A percentile compares a stretch with the other conserved stretches of the same genome.
Evolutionary conservation across 2,888 invertebrate genomes (phyloP).

Genomic region (Lithosia quadra): DNA sequence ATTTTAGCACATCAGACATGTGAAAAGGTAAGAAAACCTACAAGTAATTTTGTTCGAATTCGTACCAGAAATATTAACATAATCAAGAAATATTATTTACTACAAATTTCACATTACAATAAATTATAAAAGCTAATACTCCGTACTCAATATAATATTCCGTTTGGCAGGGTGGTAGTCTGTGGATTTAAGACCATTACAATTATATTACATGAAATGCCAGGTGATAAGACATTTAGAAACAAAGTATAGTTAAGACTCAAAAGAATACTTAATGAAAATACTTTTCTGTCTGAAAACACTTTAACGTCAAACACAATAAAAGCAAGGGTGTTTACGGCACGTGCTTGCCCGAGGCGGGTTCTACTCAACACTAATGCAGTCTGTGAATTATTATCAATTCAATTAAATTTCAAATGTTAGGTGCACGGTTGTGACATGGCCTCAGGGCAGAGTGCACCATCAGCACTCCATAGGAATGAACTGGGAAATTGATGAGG

Average conservation of each 20-base stretch:
- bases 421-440: constrained; percentile 49
- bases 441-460: constrained; percentile 43
- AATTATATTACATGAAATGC: not conserved
- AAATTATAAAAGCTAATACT: too few relatives aligned
- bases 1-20: too few relatives aligned
- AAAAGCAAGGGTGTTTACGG: constrained; percentile 48
- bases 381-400: constrained; percentile 47
- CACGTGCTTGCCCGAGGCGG: constrained; percentile 63
- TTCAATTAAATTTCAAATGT: constrained; percentile 56
- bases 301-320: constrained; percentile 60
- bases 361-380: constrained; percentile 43
- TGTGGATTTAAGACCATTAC: not conserved
- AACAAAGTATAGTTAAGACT: constrained; percentile 11
- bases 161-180: too few relatives aligned
- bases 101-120: too few relatives aligned
- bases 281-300: constrained; percentile 54
- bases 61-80: too few relatives aligned
- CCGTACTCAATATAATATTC: too few relatives aligned
- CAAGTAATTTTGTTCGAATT: too few relatives aligned
- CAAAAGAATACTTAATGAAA: constrained; percentile 43
- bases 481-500: constrained; percentile 27
- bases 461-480: constrained; percentile 24
- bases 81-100: too few relatives aligned
- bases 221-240: not conserved
- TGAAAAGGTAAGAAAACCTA: too few relatives aligned